Base-by-base conservation (phyloP, 2,888 invertebrate genomes). In the Melinaea menophilus region DNA sequence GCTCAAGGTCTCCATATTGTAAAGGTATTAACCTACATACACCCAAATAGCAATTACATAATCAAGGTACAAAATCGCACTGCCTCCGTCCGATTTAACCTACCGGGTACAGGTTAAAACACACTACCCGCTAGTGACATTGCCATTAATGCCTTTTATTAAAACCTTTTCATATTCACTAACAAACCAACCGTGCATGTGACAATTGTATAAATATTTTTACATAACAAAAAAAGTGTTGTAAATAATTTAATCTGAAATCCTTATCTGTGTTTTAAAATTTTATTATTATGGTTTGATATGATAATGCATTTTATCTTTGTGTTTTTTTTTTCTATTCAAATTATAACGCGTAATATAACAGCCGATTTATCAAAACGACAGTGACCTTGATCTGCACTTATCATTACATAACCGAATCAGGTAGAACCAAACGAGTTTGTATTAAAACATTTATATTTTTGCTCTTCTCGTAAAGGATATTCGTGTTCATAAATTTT, bases 341-440 rank as follows among this genome's bases (percentile, higher is more conserved):
- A 67, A 67, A 37, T 4, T 37, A 67, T 48, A 67, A 56, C 67
- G 58, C 65, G 58, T 45, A 46, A 22, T 63, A 41, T 58, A 60
- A 68, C 62, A 60, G 63, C 60, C 59, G 56, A 63, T 65, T 67
- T 67, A 63, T 63, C 62, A 35, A 62, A n/a, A 58, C 33, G 55
- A 54, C 41, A 60, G 22, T 45, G 63, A 57, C 69, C 70, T 71
- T 70, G 66, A 64, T 58, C 55, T 56, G 57, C 46, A 61, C 63
- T 58, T 65, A 59, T 61, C 62, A 65, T 68, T 62, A 47, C 51
- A 57, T 63, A 69, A 68, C 64, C 59, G 51, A 37, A 51, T 58
- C 61, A 41, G 41, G 41, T 41, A 41, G 41, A 41, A 41, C 54
- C 54, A 63, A 47, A 62, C 33, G 5, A 5, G 9, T 41, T 9